Percentiles rank a stretch among this genome's conserved stretches.
These are phyloP conservation scores for Drosophila fulvimacula DNA, from an alignment of 2,888 invertebrate species.

Conservation along the genomic window DNA sequence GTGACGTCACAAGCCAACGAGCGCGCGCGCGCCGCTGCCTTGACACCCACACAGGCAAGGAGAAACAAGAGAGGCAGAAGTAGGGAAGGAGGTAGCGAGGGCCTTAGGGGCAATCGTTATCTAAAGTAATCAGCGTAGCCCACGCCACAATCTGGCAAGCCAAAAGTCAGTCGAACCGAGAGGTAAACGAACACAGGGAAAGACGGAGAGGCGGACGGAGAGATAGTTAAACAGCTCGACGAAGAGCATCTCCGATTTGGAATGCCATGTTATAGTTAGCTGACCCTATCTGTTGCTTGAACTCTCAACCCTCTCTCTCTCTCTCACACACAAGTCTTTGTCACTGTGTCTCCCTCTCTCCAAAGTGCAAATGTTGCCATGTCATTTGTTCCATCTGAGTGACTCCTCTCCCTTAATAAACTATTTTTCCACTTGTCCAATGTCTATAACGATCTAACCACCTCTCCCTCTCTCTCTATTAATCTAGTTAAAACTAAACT, in stretches of 20 bases:
- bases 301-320: neutral
- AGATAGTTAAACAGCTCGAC: neutral
- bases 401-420: neutral
- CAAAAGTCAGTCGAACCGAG: neutral
- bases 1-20: constrained; percentile 58
- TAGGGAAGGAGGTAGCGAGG: neutral
- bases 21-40: constrained; percentile 14
- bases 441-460: neutral
- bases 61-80: neutral
- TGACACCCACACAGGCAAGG: constrained; percentile 31
- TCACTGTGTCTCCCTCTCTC: neutral
- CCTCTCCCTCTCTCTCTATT: neutral
- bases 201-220: neutral
- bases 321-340: neutral
- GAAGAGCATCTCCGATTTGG: constrained; percentile 38
- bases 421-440: neutral
- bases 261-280: constrained; percentile 40
- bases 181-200: neutral
- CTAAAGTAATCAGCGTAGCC: constrained; percentile 60
- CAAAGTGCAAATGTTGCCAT: neutral
- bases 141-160: constrained; percentile 48
- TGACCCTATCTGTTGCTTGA: neutral
- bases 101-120: constrained; percentile 35
- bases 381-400: neutral
- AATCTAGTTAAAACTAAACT: too few species aligned